Evolutionary conservation across 2,888 invertebrate genomes (phyloP).

Genomic region (Ptychoptera albimana): DNA sequence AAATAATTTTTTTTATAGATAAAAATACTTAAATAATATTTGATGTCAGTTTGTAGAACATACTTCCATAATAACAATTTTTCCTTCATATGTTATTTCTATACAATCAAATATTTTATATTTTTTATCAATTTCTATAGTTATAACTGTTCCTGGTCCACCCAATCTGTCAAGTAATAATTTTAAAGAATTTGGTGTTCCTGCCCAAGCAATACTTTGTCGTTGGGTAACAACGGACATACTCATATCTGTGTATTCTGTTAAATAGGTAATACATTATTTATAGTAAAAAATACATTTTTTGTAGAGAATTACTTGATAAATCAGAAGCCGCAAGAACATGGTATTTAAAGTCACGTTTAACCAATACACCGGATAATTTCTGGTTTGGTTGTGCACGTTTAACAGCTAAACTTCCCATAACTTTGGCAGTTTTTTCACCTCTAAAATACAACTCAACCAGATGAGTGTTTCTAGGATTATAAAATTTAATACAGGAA

Average conservation of each 20-base stretch:
- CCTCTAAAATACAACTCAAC: constrained; percentile 90
- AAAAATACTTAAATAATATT: no score
- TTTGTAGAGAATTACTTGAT: constrained; percentile 37
- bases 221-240: constrained; percentile 87
- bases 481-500: constrained; percentile 78
- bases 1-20: no score
- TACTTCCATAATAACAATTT: constrained; percentile 66
- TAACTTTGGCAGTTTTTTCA: constrained; percentile 96
- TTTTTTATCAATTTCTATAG: constrained; percentile 51
- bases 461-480: constrained; percentile 88
- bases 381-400: constrained; percentile 61
- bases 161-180: constrained; percentile 66
- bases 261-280: background rate
- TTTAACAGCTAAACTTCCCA: constrained; percentile 80
- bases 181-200: constrained; percentile 52
- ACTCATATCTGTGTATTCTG: constrained; percentile 89
- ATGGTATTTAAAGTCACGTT: constrained; percentile 96
- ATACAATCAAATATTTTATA: constrained; percentile 70
- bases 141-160: constrained; percentile 46
- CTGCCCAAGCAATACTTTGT: constrained; percentile 76
- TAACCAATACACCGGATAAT: constrained; percentile 86
- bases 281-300: background rate
- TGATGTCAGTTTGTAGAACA: no score
- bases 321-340: constrained; percentile 82
- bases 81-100: constrained; percentile 64